These are phyloP conservation scores for Pegoplata infirma DNA, from an alignment of 2,888 invertebrate species.

Conservation along the genomic window DNA sequence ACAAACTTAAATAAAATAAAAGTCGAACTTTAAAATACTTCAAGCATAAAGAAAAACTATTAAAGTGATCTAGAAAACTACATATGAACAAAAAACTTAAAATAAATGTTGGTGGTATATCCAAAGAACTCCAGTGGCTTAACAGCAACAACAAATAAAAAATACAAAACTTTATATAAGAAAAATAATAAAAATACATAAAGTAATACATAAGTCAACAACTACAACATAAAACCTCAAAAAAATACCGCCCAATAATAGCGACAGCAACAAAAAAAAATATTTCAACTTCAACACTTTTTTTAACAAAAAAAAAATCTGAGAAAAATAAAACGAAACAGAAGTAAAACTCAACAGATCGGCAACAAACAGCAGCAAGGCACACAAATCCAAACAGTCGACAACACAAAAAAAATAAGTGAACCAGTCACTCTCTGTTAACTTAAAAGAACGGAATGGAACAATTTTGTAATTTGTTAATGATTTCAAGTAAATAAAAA, in stretches of 20 bases:
- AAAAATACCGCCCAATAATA: conserved; percentile 60
- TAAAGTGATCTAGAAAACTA: neutral
- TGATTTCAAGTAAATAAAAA: conserved; percentile 48
- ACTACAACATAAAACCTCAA: conserved; percentile 38
- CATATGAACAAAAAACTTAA: neutral
- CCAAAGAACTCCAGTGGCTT: neutral
- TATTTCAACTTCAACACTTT: conserved; percentile 24
- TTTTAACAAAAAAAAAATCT: neutral
- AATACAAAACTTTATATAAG: neutral
- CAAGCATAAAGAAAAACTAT: neutral
- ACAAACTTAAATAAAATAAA: too few relatives aligned
- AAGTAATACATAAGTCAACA: conserved; percentile 11
- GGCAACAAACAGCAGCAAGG: conserved; percentile 17
- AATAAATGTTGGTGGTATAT: neutral
- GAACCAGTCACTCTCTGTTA: conserved; percentile 38
- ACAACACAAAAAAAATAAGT: conserved; percentile 36
- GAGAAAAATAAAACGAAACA: conserved; percentile 12
- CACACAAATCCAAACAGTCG: conserved; percentile 36
- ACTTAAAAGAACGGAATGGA: conserved; percentile 15
- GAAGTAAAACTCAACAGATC: conserved; percentile 9
- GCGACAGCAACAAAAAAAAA: conserved; percentile 27
- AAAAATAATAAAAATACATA: conserved; percentile 3
- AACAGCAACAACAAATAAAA: neutral
- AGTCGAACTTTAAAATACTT: too few relatives aligned
- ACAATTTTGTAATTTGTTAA: conserved; percentile 57